Conservation (phyloP, 2,888 invertebrate genomes). For the Cepaea hortensis region DNA sequence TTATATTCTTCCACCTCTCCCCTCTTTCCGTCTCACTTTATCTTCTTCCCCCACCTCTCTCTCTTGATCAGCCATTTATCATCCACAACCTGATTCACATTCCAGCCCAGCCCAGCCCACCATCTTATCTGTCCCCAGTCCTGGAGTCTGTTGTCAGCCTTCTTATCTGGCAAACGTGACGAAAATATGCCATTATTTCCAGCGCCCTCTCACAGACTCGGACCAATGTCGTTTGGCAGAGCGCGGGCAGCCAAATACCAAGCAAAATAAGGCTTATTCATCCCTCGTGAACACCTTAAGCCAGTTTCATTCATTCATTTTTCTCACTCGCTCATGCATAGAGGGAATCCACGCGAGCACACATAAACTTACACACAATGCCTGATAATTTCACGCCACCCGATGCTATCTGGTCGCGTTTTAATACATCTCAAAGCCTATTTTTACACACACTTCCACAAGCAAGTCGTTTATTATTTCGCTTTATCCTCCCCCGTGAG, state of each 20-base stretch:
- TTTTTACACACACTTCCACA: no score
- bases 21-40: no score
- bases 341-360: neutral
- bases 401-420: neutral
- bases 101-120: neutral
- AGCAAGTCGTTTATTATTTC: no score
- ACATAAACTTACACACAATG: neutral
- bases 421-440: neutral
- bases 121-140: no score
- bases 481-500: no score
- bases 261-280: constrained; percentile 8
- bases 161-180: neutral
- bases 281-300: neutral
- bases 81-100: neutral
- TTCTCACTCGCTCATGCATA: neutral
- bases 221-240: neutral
- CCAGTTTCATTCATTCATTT: neutral
- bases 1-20: no score
- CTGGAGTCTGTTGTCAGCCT: no score
- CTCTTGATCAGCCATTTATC: neutral
- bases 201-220: no score
- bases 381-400: neutral
- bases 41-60: neutral
- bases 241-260: neutral
- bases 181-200: neutral